A percentile compares a stretch with the other conserved stretches of the same genome.
Evolutionary conservation across 2,797 vertebrate species (phyloP).

Genomic region (Adrianichthys oophorus): DNA sequence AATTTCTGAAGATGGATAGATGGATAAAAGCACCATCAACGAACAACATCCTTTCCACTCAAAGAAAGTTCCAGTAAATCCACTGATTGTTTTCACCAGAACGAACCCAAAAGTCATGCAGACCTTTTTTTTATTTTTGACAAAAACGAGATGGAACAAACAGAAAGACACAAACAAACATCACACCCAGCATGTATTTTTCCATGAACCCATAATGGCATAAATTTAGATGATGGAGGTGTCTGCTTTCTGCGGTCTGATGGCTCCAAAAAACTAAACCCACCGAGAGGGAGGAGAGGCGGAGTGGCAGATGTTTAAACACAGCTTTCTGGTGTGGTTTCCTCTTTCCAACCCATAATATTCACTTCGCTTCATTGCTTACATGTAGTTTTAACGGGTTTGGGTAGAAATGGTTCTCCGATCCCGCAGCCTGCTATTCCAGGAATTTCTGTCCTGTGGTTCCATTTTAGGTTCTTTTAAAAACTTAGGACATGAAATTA

Average conservation of each 20-base stretch:
- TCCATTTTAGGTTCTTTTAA: conserved; percentile 1
- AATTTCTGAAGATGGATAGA: no score
- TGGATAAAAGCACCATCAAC: no score
- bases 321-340: conserved; percentile 47
- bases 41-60: no score
- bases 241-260: conserved; percentile 29
- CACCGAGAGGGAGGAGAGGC: conserved; percentile 1
- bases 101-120: no score
- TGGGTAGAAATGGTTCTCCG: not conserved
- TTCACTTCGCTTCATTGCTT: conserved; percentile 14
- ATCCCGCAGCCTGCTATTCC: not conserved
- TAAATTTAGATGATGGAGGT: conserved; percentile 28
- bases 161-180: conserved; percentile 11
- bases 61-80: no score
- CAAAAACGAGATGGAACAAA: no score
- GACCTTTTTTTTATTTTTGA: no score
- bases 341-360: conserved; percentile 46
- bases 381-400: conserved; percentile 26
- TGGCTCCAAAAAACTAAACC: conserved; percentile 38
- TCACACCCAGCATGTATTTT: conserved; percentile 38
- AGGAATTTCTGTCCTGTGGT: not conserved
- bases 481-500: not conserved
- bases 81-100: no score
- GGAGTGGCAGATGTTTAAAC: conserved; percentile 50
- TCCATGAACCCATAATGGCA: conserved; percentile 7